Conservation (phyloP, 2,113 vertebrate species). For the Pteropus alecto region DNA sequence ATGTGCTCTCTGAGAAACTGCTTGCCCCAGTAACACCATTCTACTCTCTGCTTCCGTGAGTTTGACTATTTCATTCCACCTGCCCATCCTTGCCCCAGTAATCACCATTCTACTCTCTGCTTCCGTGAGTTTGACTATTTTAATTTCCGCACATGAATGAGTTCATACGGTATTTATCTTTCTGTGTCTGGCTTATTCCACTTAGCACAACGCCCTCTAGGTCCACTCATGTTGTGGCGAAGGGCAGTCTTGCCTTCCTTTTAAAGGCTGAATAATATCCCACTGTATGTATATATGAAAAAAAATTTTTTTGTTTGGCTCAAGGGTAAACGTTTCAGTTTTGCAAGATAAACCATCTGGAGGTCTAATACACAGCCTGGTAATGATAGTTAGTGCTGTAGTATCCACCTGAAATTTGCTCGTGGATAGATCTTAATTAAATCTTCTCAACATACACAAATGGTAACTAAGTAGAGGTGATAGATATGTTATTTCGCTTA, state of each 20-base stretch:
- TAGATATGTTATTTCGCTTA: neutral
- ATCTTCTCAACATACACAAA: neutral
- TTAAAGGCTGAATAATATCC: neutral
- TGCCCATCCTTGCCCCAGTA: too few species aligned
- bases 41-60: neutral
- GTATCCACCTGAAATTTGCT: neutral
- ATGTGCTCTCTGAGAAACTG: neutral
- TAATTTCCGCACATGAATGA: neutral
- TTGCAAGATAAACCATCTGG: neutral
- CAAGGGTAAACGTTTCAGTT: neutral
- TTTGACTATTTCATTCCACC: neutral
- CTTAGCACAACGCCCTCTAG: neutral
- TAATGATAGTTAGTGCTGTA: accelerated
- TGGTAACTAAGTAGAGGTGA: neutral
- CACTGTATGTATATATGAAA: neutral
- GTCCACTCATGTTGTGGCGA: neutral
- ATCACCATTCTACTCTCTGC: too few species aligned
- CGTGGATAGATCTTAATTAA: neutral
- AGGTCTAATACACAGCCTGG: accelerated
- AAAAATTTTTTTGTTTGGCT: neutral
- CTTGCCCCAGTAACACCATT: neutral
- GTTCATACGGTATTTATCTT: neutral
- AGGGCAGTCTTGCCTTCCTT: neutral
- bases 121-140: neutral
- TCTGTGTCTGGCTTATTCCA: neutral